Conservation (phyloP, 2,113 vertebrate species). For the Pithys albifrons region DNA sequence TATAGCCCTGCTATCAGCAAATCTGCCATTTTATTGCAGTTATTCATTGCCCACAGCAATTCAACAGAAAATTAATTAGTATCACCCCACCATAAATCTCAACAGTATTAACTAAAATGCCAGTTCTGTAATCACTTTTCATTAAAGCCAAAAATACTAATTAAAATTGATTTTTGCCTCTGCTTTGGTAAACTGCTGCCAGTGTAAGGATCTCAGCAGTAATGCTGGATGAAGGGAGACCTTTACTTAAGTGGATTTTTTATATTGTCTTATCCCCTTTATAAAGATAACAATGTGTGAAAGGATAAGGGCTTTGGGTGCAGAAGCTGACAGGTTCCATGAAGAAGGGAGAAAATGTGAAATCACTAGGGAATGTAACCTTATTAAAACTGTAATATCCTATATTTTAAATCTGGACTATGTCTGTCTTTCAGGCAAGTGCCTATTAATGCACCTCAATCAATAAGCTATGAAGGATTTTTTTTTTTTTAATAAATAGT, state of each 20-base stretch:
- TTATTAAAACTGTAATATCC: constrained; percentile 47
- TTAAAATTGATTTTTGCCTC: constrained; percentile 84
- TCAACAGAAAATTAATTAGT: constrained; percentile 83
- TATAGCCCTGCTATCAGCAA: constrained; percentile 73
- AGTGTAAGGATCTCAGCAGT: constrained; percentile 66
- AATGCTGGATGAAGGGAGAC: constrained; percentile 62
- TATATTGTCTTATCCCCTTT: constrained; percentile 65
- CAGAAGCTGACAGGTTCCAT: constrained; percentile 19
- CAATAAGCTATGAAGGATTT: not conserved
- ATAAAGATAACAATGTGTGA: constrained; percentile 77
- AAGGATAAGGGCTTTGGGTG: constrained; percentile 48
- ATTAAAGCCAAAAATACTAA: constrained; percentile 86
- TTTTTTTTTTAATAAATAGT: not conserved
- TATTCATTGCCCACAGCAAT: constrained; percentile 72
- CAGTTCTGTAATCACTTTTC: constrained; percentile 84
- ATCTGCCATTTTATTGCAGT: constrained; percentile 74
- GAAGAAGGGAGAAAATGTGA: not conserved
- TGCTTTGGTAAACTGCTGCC: constrained; percentile 77
- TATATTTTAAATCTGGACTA: not conserved
- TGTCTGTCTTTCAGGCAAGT: constrained; percentile 2
- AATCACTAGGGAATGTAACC: constrained; percentile 11
- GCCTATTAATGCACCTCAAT: constrained; percentile 37
- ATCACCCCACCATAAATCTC: constrained; percentile 80
- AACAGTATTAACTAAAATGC: constrained; percentile 82
- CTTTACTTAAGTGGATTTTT: constrained; percentile 77